A percentile compares a stretch with the other conserved stretches of the same genome.
phyloP scores from a whole-genome alignment of 2,797 vertebrate species.

The Anabas testudineus region DNA sequence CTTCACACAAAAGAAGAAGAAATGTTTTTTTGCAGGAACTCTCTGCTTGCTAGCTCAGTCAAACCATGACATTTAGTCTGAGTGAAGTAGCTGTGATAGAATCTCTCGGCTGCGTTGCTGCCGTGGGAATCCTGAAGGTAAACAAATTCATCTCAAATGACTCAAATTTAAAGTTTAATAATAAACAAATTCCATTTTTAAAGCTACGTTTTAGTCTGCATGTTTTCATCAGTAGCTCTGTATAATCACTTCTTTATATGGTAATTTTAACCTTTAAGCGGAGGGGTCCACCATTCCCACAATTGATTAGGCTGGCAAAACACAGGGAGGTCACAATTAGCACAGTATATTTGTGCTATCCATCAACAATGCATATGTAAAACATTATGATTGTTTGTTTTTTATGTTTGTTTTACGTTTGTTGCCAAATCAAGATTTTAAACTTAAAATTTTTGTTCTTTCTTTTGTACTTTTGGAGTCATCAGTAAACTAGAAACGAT shows the following conservation, averaged over 20 bases:
- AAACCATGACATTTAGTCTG: slow-evolving; percentile 56
- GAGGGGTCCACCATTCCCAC: neutral
- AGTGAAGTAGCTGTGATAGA: slow-evolving; percentile 29
- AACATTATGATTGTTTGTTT: neutral
- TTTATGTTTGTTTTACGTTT: neutral
- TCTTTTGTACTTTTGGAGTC: fast-evolving
- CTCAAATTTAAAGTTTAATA: slow-evolving; percentile 6
- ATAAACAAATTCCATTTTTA: neutral
- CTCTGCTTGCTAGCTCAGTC: slow-evolving; percentile 25
- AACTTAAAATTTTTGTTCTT: neutral
- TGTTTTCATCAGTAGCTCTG: neutral
- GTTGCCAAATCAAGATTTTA: neutral
- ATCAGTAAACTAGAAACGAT: neutral
- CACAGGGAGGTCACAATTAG: neutral
- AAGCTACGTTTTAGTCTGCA: neutral
- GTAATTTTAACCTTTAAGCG: neutral
- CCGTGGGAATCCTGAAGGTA: slow-evolving; percentile 1
- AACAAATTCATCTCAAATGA: slow-evolving; percentile 19
- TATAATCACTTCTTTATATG: neutral
- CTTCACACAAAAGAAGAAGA: slow-evolving; percentile 25
- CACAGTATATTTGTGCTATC: neutral
- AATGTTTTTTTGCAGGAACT: slow-evolving; percentile 4
- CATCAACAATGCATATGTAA: neutral
- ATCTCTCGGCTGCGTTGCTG: neutral
- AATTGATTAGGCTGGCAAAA: neutral